Conservation (phyloP, 2,888 invertebrate genomes). For the Cheilosia grossa region DNA sequence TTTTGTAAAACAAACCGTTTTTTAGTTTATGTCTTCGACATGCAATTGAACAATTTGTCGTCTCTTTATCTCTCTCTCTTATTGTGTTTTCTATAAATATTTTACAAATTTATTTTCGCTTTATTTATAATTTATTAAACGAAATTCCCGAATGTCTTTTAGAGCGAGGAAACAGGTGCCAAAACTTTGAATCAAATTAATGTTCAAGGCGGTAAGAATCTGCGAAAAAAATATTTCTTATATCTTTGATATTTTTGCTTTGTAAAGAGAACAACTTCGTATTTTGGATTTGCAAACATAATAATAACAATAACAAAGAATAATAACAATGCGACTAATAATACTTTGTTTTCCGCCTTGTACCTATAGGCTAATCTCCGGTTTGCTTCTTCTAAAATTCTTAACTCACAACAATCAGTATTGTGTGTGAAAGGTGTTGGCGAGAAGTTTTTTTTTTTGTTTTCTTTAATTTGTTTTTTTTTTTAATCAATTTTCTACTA, state of each 20-base stretch:
- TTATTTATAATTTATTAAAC: constrained; percentile 64
- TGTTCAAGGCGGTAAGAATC: constrained; percentile 96
- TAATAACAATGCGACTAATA: constrained; percentile 53
- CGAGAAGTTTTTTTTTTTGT: constrained; percentile 31
- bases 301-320: constrained; percentile 19
- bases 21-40: constrained; percentile 40
- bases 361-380: constrained; percentile 25
- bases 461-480: constrained; percentile 17
- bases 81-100: constrained; percentile 34
- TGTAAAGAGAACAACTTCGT: constrained; percentile 81
- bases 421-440: constrained; percentile 57
- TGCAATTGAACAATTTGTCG: constrained; percentile 14
- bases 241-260: constrained; percentile 77
- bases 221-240: constrained; percentile 64
- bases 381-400: constrained; percentile 45
- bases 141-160: constrained; percentile 79
- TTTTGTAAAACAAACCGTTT: constrained; percentile 10
- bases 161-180: constrained; percentile 97
- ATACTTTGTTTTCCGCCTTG: not conserved
- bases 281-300: constrained; percentile 51
- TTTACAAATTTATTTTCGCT: constrained; percentile 29
- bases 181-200: constrained; percentile 94
- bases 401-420: constrained; percentile 18
- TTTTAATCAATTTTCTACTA: constrained; percentile 37
- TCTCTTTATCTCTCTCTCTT: constrained; percentile 39